phyloP scores from a whole-genome alignment of 2,888 invertebrate species.

The Vesta saturnalis region DNA sequence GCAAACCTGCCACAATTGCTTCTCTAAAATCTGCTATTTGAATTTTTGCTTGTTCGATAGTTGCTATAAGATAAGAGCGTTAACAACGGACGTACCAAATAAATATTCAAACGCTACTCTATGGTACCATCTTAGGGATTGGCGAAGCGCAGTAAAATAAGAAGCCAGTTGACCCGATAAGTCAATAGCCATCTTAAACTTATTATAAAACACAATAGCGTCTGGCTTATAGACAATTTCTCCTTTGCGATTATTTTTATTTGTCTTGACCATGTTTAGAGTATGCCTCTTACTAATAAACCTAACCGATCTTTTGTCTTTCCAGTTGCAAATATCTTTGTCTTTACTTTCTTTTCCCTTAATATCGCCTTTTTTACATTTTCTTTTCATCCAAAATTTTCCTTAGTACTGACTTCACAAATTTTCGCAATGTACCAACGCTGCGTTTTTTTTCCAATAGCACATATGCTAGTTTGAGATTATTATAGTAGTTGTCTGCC shows the following conservation, averaged over 20 bases:
- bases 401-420: conserved; percentile 5
- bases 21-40: too few relatives aligned
- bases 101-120: background rate
- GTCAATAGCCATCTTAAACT: background rate
- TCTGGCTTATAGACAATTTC: background rate
- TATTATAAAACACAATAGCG: background rate
- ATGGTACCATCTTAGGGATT: background rate
- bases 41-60: background rate
- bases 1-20: too few relatives aligned
- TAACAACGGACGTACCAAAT: too few relatives aligned
- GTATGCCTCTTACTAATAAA: too few relatives aligned
- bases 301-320: too few relatives aligned
- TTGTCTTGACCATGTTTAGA: too few relatives aligned
- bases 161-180: background rate
- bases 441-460: background rate
- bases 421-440: conserved; percentile 15
- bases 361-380: conserved; percentile 19
- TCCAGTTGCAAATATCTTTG: background rate
- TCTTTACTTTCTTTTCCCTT: too few relatives aligned
- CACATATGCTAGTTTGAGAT: too few relatives aligned
- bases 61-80: too few relatives aligned
- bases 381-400: conserved; percentile 20
- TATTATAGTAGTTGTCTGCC: too few relatives aligned
- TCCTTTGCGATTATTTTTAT: background rate
- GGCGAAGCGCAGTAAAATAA: too few relatives aligned